phyloP scores from a whole-genome alignment of 2,797 vertebrate genomes.

The Sitta carolinensis region DNA sequence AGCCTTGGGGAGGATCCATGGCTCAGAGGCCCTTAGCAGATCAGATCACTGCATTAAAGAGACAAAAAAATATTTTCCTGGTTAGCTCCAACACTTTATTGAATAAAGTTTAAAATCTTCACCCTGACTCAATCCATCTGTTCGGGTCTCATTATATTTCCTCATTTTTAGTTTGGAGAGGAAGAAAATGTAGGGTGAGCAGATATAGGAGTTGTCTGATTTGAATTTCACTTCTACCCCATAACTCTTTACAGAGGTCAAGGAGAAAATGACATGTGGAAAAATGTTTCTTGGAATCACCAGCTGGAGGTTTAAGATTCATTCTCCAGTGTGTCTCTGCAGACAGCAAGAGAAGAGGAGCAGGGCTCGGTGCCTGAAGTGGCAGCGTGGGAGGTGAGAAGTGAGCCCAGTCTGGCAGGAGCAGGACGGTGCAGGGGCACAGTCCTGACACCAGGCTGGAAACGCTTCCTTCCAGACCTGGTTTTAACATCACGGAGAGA shows the following conservation, averaged over 20 bases:
- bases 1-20: neutral
- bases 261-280: constrained; percentile 77
- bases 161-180: neutral
- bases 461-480: neutral
- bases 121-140: neutral
- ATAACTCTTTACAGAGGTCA: constrained; percentile 73
- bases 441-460: neutral
- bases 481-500: neutral
- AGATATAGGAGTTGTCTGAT: neutral
- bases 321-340: constrained; percentile 4
- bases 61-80: constrained; percentile 23
- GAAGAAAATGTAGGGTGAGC: neutral
- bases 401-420: neutral
- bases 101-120: constrained; percentile 16
- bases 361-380: neutral
- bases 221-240: constrained; percentile 65
- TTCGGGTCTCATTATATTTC: neutral
- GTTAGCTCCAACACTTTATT: neutral
- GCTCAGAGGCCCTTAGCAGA: neutral
- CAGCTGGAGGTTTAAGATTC: constrained; percentile 72
- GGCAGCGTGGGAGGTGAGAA: neutral
- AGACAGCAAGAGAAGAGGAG: neutral
- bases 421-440: neutral
- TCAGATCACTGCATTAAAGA: neutral
- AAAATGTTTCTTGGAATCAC: constrained; percentile 68